These are phyloP conservation scores for Napeogenes sylphis DNA, from an alignment of 2,888 invertebrate genomes.

Conservation along the genomic window DNA sequence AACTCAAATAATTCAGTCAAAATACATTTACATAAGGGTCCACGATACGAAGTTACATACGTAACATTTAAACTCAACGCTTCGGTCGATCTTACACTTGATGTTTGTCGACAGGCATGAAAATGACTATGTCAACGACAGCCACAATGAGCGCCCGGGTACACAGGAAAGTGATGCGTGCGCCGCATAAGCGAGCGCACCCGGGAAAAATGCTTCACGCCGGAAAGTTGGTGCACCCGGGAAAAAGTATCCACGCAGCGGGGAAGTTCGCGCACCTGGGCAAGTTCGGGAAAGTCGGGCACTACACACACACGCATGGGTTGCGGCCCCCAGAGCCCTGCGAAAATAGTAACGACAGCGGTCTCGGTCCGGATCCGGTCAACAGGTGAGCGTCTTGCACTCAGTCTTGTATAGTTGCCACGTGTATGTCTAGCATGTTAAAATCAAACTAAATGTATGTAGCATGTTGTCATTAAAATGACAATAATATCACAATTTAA, in stretches of 20 bases:
- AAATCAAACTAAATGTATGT: background rate
- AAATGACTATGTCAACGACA: conserved; percentile 85
- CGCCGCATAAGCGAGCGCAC: conserved; percentile 79
- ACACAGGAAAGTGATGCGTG: conserved; percentile 82
- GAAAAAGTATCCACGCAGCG: conserved; percentile 52
- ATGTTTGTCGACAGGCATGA: conserved; percentile 79
- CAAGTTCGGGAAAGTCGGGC: conserved; percentile 62
- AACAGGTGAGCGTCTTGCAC: conserved; percentile 56
- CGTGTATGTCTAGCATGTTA: background rate
- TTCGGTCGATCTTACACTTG: conserved; percentile 35
- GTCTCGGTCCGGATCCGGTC: conserved; percentile 86
- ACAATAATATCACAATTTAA: background rate
- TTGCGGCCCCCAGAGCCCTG: conserved; percentile 79
- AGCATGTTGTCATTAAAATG: background rate
- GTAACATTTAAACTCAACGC: background rate
- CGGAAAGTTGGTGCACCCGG: conserved; percentile 68
- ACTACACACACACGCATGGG: conserved; percentile 69
- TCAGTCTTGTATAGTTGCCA: conserved; percentile 7
- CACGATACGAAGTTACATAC: background rate
- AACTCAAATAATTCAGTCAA: no score
- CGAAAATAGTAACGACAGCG: conserved; percentile 94
- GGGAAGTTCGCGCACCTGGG: conserved; percentile 53
- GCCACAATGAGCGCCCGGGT: conserved; percentile 82
- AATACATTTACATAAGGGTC: no score
- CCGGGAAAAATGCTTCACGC: conserved; percentile 66